Conservation (phyloP, 92 coral and sea anemone genomes). For the Zoanthus sociatus region DNA sequence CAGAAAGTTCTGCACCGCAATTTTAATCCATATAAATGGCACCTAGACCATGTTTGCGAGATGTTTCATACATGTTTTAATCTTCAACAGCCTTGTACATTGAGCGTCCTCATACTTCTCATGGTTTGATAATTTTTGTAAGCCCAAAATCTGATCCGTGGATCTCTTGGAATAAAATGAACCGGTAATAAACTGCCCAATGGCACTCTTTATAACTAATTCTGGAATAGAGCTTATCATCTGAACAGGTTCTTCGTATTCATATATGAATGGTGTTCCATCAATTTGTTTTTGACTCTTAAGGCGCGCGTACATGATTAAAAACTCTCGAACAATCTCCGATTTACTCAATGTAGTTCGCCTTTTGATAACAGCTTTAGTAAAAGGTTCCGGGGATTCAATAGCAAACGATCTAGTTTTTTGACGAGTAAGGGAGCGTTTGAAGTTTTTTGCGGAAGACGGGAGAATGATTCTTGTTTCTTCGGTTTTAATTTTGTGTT, state of each 20-base stretch:
- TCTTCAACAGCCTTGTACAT: slow-evolving; percentile 72
- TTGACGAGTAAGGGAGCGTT: slow-evolving; percentile 53
- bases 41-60: slow-evolving; percentile 75
- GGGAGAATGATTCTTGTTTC: slow-evolving; percentile 83
- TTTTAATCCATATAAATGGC: neutral
- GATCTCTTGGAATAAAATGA: slow-evolving; percentile 74
- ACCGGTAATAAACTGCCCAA: slow-evolving; percentile 78
- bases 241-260: slow-evolving; percentile 50
- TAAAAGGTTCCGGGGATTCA: slow-evolving; percentile 40
- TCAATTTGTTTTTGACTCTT: slow-evolving; percentile 45
- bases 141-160: slow-evolving; percentile 10
- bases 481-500: slow-evolving; percentile 41
- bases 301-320: slow-evolving; percentile 84
- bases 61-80: slow-evolving; percentile 85
- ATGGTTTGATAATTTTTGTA: slow-evolving; percentile 5
- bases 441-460: slow-evolving; percentile 61
- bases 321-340: slow-evolving; percentile 72
- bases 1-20: neutral
- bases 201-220: slow-evolving; percentile 85
- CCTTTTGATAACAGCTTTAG: slow-evolving; percentile 41
- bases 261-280: slow-evolving; percentile 4
- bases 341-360: slow-evolving; percentile 32
- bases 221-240: slow-evolving; percentile 87
- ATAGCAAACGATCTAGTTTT: slow-evolving; percentile 2
- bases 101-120: slow-evolving; percentile 75